phyloP scores from a whole-genome alignment of 2,797 vertebrate species.

The Hipposideros larvatus region DNA sequence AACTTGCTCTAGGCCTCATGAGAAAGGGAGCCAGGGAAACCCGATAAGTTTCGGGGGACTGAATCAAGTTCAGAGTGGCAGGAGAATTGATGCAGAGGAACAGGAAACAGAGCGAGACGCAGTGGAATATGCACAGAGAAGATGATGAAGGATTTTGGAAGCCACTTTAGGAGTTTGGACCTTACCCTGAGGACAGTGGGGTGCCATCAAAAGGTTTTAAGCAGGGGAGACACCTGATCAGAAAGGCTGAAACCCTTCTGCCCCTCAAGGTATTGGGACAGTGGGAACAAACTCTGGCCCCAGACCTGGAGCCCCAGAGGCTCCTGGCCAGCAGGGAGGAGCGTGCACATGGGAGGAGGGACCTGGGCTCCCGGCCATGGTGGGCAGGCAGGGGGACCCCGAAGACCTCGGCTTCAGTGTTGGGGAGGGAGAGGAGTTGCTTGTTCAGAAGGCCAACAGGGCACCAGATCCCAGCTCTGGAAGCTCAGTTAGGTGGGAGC shows the following conservation, averaged over 20 bases:
- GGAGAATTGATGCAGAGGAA: background rate
- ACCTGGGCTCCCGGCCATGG: rapidly evolving
- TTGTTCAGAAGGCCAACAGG: background rate
- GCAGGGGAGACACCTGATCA: background rate
- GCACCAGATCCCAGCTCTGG: background rate
- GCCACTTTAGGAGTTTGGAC: background rate
- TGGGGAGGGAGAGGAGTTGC: background rate
- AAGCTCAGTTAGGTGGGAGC: background rate
- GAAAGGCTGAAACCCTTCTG: background rate
- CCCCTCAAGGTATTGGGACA: no score
- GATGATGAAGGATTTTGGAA: background rate
- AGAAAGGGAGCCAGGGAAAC: background rate
- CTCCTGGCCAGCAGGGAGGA: background rate
- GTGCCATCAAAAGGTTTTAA: background rate
- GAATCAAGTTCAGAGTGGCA: background rate
- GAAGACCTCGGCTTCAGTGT: background rate
- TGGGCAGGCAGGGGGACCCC: background rate
- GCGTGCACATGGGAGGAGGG: rapidly evolving
- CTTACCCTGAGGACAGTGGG: background rate
- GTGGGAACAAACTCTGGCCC: background rate
- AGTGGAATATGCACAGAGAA: rapidly evolving
- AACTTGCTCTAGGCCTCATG: background rate
- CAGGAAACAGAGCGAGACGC: rapidly evolving
- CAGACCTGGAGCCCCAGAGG: background rate
- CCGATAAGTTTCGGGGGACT: background rate